Evolutionary conservation across 2,888 invertebrate species (phyloP), one percentile per base, ranked within the genome.

Genomic region (Stictocephala bisonia): DNA sequence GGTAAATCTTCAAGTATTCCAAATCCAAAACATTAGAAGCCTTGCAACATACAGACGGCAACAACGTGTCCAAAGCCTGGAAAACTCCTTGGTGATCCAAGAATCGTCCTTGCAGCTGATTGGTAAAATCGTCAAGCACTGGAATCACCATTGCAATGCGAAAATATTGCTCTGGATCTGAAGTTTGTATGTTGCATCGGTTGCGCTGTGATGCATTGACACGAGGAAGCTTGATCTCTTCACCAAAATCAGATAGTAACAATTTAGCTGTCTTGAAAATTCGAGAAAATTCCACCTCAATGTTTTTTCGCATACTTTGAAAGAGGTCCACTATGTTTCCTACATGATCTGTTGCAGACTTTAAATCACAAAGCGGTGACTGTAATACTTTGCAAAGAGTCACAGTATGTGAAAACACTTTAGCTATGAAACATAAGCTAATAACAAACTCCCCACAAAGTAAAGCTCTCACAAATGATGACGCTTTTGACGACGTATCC

Each of bases 181-280:
- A 18, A n/a, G 60, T 60, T 60, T 60, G 60, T 4, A 60, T n/a
- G 60, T 60, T 60, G n/a, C 13, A 22, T n/a, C 60, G 60, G 60
- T 60, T 29, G 24, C 60, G 60, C 22, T 60, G 60, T 3, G 60
- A 35, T 20, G 60, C 15, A 26, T 27, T 24, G 6, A 60, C 13
- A 35, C 60, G 60, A 18, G 29, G 29, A 4, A 60, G n/a, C 15
- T 60, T 60, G 60, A 60, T 29, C 18, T 60, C 60, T 22, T 31
- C 60, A 26, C 20, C 60, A 29, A 60, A 27, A 26, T 60, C 29
- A 26, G 3, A 15, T n/a, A 60, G 60, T 29, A 60, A 35, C n/a
- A 20, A 13, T 31, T 60, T 31, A 20, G 60, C 60, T 18, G 13
- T 35, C 15, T 60, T 60, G 51, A 24, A 51, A 24, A 51, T 20